Conservation (phyloP, 64 coral and sea anemone genomes). For the Actinia equina region DNA sequence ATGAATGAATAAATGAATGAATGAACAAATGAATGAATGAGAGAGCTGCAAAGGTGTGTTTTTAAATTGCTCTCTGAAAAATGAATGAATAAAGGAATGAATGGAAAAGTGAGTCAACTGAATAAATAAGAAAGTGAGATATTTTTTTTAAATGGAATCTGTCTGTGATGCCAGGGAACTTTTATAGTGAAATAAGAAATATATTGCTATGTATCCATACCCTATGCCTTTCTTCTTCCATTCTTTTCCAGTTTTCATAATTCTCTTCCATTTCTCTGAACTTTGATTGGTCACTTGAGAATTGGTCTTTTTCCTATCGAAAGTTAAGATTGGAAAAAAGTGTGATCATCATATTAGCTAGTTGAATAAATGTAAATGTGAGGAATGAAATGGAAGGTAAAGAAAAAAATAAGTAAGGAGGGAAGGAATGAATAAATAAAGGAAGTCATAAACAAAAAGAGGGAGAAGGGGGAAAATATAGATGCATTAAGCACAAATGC, state of each 20-base stretch:
- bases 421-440: neutral
- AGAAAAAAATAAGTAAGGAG: neutral
- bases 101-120: no score
- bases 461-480: neutral
- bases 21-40: no score
- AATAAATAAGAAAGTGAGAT: no score
- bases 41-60: no score
- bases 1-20: no score
- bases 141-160: no score
- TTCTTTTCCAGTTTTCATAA: conserved; percentile 85
- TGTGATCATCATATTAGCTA: no score
- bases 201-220: neutral
- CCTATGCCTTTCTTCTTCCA: conserved; percentile 80
- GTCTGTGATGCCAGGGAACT: neutral
- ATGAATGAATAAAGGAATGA: no score
- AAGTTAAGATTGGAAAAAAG: neutral
- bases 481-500: no score
- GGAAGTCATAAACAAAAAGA: neutral
- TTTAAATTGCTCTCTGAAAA: no score
- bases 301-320: conserved; percentile 63
- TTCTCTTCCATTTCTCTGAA: conserved; percentile 69
- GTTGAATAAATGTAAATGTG: no score
- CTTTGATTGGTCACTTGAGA: conserved; percentile 48
- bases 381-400: no score
- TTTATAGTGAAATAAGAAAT: neutral